Base-by-base conservation (phyloP, 2,797 vertebrate species). In the Lacerta agilis region DNA sequence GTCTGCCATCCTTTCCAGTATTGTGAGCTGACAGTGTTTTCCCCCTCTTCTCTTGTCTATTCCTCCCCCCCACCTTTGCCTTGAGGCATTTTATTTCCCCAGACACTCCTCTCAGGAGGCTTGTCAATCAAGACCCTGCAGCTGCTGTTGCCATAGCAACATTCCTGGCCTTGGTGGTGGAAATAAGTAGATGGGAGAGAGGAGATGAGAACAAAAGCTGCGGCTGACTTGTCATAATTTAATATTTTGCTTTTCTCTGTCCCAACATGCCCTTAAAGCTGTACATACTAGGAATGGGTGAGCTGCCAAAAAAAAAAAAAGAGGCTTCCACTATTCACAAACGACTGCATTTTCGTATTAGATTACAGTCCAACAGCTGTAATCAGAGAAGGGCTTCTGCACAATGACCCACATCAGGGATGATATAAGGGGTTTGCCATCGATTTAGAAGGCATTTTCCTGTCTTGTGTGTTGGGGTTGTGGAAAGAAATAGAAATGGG, bases 101-200 rank as follows among this genome's bases (percentile, higher is more conserved):
- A 89, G 94, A 86, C 67, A 82, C 78, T 87, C 89, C 83, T 92
- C 93, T 94, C 88, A 8, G 55, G 33, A 93, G 95, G 94, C 92
- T 90, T 92, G 96, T 94, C 87, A 80, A 92, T 95, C 86, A 76
- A 89, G 92, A 84, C 88, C 82, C 80, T 83, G 90, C 94, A 93
- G 93, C 92, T 94, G 87, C 87, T 10, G 23, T 96, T 88, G 25
- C 96, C 93, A 94, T 95, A 91, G 92, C 94, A 94, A 95, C 95
- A 0, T n/a, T 89, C 49, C 91, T 8, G 89, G 11, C 23, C 89
- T 78, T 27, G 69, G 45, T 45, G 75, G 15, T n/a, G 55, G 84
- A 58, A 75, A 80, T 73, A 41, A 79, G 71, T 23, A 29, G n/a
- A 80, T 55, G 87, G 87, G 43, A 49, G 29, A 79, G 73, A 88